Evolutionary conservation across 2,797 vertebrate species (phyloP).

Genomic region (Rhinoraja longicauda): DNA sequence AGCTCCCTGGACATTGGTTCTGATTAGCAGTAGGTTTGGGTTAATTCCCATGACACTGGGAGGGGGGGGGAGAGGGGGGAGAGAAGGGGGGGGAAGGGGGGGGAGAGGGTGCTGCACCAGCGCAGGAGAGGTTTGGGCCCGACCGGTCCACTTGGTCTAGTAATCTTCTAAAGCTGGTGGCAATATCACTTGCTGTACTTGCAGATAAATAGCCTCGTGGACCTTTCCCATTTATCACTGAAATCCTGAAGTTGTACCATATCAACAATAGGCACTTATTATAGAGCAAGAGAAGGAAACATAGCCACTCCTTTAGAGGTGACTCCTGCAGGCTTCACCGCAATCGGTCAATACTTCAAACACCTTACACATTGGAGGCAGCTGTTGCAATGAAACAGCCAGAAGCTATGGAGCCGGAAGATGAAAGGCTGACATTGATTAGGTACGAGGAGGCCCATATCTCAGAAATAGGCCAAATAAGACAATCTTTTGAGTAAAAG

Average conservation of each 20-base stretch:
- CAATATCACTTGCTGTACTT: background rate
- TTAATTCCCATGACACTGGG: no score
- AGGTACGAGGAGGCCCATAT: background rate
- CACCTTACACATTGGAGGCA: background rate
- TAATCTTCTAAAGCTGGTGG: background rate
- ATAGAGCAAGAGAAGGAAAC: background rate
- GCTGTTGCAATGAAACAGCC: background rate
- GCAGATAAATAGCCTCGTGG: background rate
- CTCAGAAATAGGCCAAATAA: background rate
- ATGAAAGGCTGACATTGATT: background rate
- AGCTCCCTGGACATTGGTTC: no score
- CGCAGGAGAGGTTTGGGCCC: no score
- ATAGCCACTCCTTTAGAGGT: background rate
- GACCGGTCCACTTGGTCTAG: no score
- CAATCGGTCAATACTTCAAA: background rate
- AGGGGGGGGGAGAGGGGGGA: no score
- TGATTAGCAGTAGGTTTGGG: no score
- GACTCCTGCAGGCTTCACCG: background rate
- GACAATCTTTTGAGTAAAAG: background rate
- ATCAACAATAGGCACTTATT: constrained; percentile 1
- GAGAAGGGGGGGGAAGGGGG: no score
- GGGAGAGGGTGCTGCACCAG: no score
- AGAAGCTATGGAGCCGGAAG: background rate
- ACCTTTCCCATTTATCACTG: background rate
- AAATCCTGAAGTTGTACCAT: background rate